phyloP scores from a whole-genome alignment of 1,140 invertebrate genomes.

The Theocolax elegans region DNA sequence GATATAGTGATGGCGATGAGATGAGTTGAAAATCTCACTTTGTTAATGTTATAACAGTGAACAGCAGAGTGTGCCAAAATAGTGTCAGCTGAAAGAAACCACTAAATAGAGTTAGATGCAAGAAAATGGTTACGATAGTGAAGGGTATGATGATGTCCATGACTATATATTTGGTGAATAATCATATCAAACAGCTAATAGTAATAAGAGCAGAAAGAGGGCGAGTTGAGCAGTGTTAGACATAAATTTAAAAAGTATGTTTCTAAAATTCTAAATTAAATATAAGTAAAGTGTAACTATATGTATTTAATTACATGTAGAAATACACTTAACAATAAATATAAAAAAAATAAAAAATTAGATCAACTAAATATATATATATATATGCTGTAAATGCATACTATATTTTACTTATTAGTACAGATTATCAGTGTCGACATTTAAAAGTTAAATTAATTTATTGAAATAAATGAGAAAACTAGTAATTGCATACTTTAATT shows the following conservation, averaged over 20 bases:
- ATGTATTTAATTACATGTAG: too few species aligned
- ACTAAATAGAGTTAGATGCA: conserved; percentile 27
- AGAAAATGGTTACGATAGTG: conserved; percentile 10
- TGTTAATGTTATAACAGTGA: conserved; percentile 22
- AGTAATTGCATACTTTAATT: too few species aligned
- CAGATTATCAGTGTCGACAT: too few species aligned
- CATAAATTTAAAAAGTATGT: too few species aligned
- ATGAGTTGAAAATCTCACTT: conserved; percentile 17
- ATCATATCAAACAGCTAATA: conserved; percentile 25
- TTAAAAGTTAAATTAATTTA: too few species aligned
- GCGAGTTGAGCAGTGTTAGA: conserved; percentile 15
- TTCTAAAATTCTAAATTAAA: too few species aligned
- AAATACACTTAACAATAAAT: too few species aligned
- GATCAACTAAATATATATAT: too few species aligned
- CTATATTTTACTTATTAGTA: neutral
- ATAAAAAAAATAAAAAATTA: too few species aligned
- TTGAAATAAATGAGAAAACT: too few species aligned
- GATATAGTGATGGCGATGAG: conserved; percentile 11
- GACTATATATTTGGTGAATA: conserved; percentile 20
- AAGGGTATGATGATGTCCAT: conserved; percentile 11
- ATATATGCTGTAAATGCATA: too few species aligned
- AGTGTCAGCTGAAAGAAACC: conserved; percentile 12
- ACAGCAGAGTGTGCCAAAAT: conserved; percentile 15
- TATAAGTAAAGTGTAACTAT: too few species aligned
- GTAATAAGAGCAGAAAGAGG: conserved; percentile 24